Evolutionary conservation across 2,888 invertebrate genomes (phyloP), one percentile per base, ranked within the genome.

Genomic region (Harpagoxenus sublaevis): DNA sequence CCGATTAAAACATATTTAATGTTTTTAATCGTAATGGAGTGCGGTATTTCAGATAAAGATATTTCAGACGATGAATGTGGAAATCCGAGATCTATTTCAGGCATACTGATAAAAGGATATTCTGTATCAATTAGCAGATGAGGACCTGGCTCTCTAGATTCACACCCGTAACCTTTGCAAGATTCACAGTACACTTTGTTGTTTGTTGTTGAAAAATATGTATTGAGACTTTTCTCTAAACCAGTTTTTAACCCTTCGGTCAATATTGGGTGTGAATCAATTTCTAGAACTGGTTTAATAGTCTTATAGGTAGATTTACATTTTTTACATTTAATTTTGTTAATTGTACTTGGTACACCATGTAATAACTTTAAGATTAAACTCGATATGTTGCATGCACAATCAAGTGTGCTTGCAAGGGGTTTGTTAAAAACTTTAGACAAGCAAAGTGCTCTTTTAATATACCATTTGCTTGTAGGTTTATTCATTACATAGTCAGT

Each of bases 401-500:
- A 45, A 45, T 66, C 45, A 2, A 66, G 15, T 66, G 28, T 66
- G 9, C 8, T 28, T 66, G 9, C 1, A 0, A 66, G 66, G 1
- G 66, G 1, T 15, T 66, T 66, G 3, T 66, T 42, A 66, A 66
- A 23, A 15, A 2, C 23, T 1, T 45, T 66, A 66, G 66, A 66
- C 66, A 66, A 66, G 15, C 3, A 66, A 45, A 66, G 15, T 28
- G 66, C 66, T 45, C 28, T 66, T 66, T 66, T 1, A 45, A 66
- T 66, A 12, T 66, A 66, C 65, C 65, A 66, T 45, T 66, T 66
- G 6, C 15, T 66, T 15, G 23, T 66, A 66, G 4, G 23, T 35
- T 18, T 39, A 5, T 66, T 66, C 3, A 0, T 10, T 66, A 42
- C 42, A 45, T 45, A 66, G 23, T 66, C 65, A 45, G 15, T 45